Evolutionary conservation across 2,888 invertebrate genomes (phyloP).

Genomic region (Polyommatus iphigenia): DNA sequence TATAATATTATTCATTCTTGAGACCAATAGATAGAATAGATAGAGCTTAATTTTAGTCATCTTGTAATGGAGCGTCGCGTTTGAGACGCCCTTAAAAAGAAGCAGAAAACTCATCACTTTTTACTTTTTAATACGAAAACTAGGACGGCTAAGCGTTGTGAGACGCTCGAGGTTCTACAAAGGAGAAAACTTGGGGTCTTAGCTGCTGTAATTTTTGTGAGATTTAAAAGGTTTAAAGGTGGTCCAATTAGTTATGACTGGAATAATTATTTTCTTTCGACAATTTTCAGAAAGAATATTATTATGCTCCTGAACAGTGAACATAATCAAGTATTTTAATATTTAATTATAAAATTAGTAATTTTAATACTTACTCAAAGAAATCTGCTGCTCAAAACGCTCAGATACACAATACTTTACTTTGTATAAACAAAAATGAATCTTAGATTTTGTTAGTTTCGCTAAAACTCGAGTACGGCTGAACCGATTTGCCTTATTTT

Average conservation of each 20-base stretch:
- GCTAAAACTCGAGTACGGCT: too few relatives aligned
- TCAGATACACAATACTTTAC: too few relatives aligned
- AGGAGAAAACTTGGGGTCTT: not conserved
- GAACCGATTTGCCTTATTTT: too few relatives aligned
- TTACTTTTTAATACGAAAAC: constrained; percentile 4
- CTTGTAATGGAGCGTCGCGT: not conserved
- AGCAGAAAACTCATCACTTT: not conserved
- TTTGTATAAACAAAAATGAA: too few relatives aligned
- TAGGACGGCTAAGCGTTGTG: not conserved
- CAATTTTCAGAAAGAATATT: too few relatives aligned
- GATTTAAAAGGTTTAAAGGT: not conserved
- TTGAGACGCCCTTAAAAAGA: not conserved
- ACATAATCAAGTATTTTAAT: too few relatives aligned
- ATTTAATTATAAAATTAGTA: too few relatives aligned
- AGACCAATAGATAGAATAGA: not conserved
- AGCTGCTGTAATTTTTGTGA: not conserved
- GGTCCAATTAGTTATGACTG: constrained; percentile 2
- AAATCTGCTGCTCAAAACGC: too few relatives aligned
- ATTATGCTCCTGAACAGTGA: not conserved
- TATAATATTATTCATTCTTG: not conserved
- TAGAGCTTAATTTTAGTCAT: not conserved
- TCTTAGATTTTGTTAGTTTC: too few relatives aligned
- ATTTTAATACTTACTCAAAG: too few relatives aligned
- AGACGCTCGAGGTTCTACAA: not conserved
- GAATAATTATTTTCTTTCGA: too few relatives aligned